Conservation (phyloP, 2,888 invertebrate species). For the Drosophila bunnanda region DNA sequence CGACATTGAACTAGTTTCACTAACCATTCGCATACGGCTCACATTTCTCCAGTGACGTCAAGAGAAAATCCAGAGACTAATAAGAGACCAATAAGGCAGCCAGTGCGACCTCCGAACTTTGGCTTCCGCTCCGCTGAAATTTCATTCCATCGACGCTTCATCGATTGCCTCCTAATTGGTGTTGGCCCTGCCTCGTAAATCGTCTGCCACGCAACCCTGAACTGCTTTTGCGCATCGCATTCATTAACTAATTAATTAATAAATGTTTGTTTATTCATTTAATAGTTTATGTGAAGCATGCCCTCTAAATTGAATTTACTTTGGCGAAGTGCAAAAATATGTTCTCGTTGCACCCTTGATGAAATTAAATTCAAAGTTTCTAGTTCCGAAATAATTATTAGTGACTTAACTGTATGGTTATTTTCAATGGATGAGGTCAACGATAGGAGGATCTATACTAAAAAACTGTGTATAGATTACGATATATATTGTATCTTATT, state of each 20-base stretch:
- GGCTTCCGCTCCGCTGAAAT: constrained; percentile 31
- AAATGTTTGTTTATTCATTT: constrained; percentile 8
- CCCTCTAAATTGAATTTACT: constrained; percentile 46
- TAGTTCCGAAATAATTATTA: background rate
- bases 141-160: constrained; percentile 1
- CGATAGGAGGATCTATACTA: background rate
- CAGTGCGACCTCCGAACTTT: constrained; percentile 36
- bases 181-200: constrained; percentile 48
- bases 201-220: constrained; percentile 34
- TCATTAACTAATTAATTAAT: constrained; percentile 51
- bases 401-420: background rate
- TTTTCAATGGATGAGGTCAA: background rate
- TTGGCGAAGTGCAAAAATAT: background rate
- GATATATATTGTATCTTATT: too few species aligned
- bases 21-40: background rate
- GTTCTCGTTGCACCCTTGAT: background rate
- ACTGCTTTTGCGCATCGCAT: constrained; percentile 33
- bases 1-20: constrained; percentile 71
- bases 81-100: constrained; percentile 25
- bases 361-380: background rate
- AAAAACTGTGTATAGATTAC: background rate
- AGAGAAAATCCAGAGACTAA: constrained; percentile 14
- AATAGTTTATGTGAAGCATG: constrained; percentile 39
- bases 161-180: constrained; percentile 17
- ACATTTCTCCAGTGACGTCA: constrained; percentile 53